Conservation (phyloP, 2,797 vertebrate species). For the Pempheris klunzingeri region DNA sequence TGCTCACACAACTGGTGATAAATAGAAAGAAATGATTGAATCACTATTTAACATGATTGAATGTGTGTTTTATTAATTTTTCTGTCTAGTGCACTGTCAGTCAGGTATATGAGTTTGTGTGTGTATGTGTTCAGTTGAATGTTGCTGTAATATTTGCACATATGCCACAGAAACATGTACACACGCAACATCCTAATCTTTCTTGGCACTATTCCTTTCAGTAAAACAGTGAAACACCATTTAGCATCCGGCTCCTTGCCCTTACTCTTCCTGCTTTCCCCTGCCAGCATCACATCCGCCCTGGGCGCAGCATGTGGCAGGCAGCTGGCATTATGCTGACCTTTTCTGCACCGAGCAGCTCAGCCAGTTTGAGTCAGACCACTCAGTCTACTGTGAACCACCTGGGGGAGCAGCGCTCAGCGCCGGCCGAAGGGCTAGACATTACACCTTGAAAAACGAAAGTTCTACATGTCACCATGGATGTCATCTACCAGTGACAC, state of each 20-base stretch:
- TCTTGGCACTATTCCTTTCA: conserved; percentile 14
- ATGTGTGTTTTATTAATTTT: conserved; percentile 9
- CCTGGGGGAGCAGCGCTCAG: conserved; percentile 28
- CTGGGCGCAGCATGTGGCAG: conserved; percentile 59
- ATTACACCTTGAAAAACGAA: conserved; percentile 28
- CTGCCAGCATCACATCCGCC: conserved; percentile 54
- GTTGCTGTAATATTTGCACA: conserved; percentile 2
- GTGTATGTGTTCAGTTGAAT: not conserved
- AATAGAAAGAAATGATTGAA: conserved; percentile 18
- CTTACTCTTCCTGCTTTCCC: conserved; percentile 30
- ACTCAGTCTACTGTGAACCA: conserved; percentile 41
- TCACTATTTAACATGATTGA: conserved; percentile 20
- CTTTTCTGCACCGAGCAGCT: conserved; percentile 63
- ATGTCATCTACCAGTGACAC: not conserved
- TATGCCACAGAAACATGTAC: not conserved
- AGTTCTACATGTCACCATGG: conserved; percentile 12
- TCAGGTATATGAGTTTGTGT: not conserved
- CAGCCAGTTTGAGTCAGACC: conserved; percentile 53
- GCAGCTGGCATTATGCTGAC: conserved; percentile 75
- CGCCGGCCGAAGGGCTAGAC: conserved; percentile 17
- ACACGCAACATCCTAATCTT: not conserved
- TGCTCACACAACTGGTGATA: conserved; percentile 19
- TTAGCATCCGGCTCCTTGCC: conserved; percentile 50
- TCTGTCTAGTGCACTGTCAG: not conserved
- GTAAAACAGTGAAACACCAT: conserved; percentile 42